These are phyloP conservation scores for Heliconius ethilla DNA, from an alignment of 2,888 invertebrate genomes.

Conservation along the genomic window DNA sequence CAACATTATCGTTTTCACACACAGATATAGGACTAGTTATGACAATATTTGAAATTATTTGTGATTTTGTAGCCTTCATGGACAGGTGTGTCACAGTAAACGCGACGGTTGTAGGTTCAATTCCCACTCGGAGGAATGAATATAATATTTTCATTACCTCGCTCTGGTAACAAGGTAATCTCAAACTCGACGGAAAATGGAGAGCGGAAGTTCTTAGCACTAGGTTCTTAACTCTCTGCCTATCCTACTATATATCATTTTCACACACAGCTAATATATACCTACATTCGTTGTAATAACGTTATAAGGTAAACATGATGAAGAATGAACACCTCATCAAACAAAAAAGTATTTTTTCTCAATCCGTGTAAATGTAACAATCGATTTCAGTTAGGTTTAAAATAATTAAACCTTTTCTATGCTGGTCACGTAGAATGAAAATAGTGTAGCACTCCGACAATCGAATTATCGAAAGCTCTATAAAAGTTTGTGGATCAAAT, in stretches of 20 bases:
- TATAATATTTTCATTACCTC: not conserved
- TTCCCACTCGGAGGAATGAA: not conserved
- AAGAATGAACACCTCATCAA: not conserved
- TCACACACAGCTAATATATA: no score
- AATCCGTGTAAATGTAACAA: not conserved
- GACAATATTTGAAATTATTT: not conserved
- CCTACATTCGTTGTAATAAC: no score
- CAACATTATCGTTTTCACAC: slow-evolving; percentile 7
- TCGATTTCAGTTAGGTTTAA: not conserved
- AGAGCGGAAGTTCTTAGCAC: no score
- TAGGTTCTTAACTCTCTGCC: no score
- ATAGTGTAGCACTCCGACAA: not conserved
- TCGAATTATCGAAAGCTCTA: slow-evolving; percentile 14
- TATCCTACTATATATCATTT: no score
- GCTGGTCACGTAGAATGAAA: slow-evolving; percentile 16
- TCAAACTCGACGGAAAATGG: no score
- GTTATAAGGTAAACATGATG: no score
- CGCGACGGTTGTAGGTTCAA: not conserved
- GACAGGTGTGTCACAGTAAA: no score
- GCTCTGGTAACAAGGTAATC: not conserved
- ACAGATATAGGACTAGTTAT: not conserved
- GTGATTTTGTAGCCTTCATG: not conserved
- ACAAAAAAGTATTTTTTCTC: not conserved
- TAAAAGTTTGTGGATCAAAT: slow-evolving; percentile 3
- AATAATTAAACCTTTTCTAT: slow-evolving; percentile 2